phyloP scores from a whole-genome alignment of 2,113 vertebrate species.

The Thomomys bottae region DNA sequence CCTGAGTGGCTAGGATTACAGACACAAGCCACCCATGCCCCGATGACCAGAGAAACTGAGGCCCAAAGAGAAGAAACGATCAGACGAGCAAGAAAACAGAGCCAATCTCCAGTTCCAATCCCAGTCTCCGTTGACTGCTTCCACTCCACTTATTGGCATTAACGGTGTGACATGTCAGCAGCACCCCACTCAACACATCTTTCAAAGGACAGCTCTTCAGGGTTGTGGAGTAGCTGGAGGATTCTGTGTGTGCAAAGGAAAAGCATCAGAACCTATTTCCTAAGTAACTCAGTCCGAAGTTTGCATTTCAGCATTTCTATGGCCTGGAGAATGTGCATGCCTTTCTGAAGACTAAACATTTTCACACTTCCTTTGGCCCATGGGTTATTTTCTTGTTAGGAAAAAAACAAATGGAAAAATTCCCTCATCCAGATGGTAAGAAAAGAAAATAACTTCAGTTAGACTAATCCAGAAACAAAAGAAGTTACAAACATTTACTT shows the following conservation, averaged over 20 bases:
- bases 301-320: not conserved
- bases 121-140: not conserved
- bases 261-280: conserved; percentile 37
- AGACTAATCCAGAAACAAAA: conserved; percentile 65
- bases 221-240: not conserved
- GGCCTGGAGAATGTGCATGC: conserved; percentile 45
- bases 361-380: conserved; percentile 73
- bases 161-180: not conserved
- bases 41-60: not conserved
- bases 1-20: too few relatives aligned
- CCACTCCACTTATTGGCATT: not conserved
- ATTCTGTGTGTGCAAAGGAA: not conserved
- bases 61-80: not conserved
- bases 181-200: not conserved
- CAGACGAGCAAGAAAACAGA: not conserved
- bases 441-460: conserved; percentile 75
- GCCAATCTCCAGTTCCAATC: not conserved
- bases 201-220: conserved; percentile 41
- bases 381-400: conserved; percentile 76
- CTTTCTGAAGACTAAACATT: conserved; percentile 77
- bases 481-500: conserved; percentile 20
- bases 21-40: too few relatives aligned
- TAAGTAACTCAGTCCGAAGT: not conserved
- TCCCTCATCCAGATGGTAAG: conserved; percentile 57
- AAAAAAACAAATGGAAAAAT: conserved; percentile 57